Percentiles rank a stretch among this genome's conserved stretches.
Conservation (phyloP, 2,888 invertebrate species). For the Pyrrhia umbra region DNA sequence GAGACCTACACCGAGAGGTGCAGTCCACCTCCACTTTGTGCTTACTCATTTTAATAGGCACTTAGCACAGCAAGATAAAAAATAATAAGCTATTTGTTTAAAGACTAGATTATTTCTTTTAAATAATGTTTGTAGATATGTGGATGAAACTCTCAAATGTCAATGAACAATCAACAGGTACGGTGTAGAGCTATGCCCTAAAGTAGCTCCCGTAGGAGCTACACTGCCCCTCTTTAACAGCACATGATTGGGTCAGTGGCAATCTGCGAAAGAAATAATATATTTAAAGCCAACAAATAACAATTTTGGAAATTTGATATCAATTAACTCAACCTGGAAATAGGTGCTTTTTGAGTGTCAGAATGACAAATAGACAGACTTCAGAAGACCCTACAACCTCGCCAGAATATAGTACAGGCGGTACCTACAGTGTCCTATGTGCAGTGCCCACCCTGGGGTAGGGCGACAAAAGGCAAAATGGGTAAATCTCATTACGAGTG, state of each 20-base stretch:
- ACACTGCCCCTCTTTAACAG: conserved; percentile 70
- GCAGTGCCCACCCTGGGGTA: too few relatives aligned
- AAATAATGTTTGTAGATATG: conserved; percentile 59
- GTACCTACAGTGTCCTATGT: too few relatives aligned
- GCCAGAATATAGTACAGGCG: too few relatives aligned
- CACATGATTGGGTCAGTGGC: conserved; percentile 76
- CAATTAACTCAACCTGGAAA: too few relatives aligned
- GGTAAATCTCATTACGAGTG: too few relatives aligned
- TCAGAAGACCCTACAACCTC: too few relatives aligned
- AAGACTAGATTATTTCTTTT: conserved; percentile 49
- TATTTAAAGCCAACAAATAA: too few relatives aligned
- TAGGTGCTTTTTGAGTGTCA: too few relatives aligned
- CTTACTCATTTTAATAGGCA: conserved; percentile 80
- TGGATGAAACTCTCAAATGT: conserved; percentile 40
- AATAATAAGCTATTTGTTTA: conserved; percentile 19
- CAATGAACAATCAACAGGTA: conserved; percentile 69
- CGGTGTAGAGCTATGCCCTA: conserved; percentile 66
- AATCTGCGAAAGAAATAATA: conserved; percentile 78
- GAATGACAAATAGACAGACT: too few relatives aligned
- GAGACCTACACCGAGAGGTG: conserved; percentile 90
- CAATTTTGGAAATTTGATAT: too few relatives aligned
- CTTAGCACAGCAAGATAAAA: conserved; percentile 16
- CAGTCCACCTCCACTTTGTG: conserved; percentile 87
- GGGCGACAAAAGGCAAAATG: too few relatives aligned
- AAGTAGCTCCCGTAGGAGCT: conserved; percentile 81